Base-by-base conservation (phyloP, 2,113 vertebrate genomes). In the Calyptomena viridis region DNA sequence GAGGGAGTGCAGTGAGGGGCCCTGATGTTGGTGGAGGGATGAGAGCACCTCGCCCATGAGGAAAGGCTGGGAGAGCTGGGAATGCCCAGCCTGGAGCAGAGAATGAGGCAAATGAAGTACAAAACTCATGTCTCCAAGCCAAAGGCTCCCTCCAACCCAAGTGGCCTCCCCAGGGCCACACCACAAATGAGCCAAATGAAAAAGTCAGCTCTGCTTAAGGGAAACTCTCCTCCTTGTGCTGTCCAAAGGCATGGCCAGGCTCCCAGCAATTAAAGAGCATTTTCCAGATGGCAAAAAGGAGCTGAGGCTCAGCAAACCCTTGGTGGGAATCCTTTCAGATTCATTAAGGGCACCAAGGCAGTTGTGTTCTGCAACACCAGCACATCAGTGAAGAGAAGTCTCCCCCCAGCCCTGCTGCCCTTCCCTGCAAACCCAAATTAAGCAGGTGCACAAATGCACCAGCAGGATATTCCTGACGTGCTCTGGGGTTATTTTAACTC, bases 361-460 rank as follows among this genome's bases (percentile, higher is more conserved):
- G 89, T 44, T 91, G 9, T 5, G 56, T 64, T 87, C 28, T 89
- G 95, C 89, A 50, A 39, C 12, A 49, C 62, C 94, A 95, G 95
- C 94, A 95, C 31, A 33, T 88, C n/a, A n/a, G n/a, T n/a, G n/a
- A n/a, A n/a, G n/a, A n/a, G n/a, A n/a, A n/a, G n/a, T n/a, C n/a
- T n/a, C n/a, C n/a, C n/a, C n/a, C n/a, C n/a, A n/a, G 77, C 5
- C 62, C 14, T 1, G 22, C 74, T 44, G 76, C 46, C 86, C 60
- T 56, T n/a, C 39, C 89, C n/a, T 21, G 44, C 25, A 67, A 71
- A 73, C 55, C 59, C 74, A 87, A 95, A 95, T 91, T 14, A 79
- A n/a, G 87, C 84, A 90, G 74, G 35, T 89, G 81, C 81, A 93
- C 15, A 89, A 94, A 94, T 62, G 53, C 56, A 73, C 63, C 91